Evolutionary conservation across 2,888 invertebrate genomes (phyloP).

Genomic region (Steinernema hermaphroditum): DNA sequence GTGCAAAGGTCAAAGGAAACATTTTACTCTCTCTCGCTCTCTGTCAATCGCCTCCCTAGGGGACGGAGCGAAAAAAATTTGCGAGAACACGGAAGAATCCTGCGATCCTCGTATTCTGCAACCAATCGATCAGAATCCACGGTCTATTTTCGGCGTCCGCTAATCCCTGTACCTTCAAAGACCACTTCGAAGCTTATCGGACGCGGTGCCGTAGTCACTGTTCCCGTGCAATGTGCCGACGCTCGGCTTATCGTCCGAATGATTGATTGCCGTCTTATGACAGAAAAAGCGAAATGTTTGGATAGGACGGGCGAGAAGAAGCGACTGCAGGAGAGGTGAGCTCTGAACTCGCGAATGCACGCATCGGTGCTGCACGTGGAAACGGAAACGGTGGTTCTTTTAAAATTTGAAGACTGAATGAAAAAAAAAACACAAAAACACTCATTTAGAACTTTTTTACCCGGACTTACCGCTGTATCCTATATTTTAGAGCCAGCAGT

Average conservation of each 20-base stretch:
- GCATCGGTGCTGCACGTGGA: not conserved
- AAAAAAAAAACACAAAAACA: too few relatives aligned
- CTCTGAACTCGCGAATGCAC: not conserved
- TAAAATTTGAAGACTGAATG: too few relatives aligned
- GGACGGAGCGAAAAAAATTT: not conserved
- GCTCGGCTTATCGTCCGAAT: not conserved
- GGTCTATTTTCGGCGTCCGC: not conserved
- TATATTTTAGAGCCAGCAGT: too few relatives aligned
- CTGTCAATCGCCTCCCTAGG: too few relatives aligned
- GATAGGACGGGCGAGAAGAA: not conserved
- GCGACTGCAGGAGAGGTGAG: not conserved
- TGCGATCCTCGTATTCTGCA: not conserved
- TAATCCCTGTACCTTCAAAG: conserved; percentile 15
- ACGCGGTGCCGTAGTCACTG: not conserved
- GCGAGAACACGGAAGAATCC: conserved; percentile 3
- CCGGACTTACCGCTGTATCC: too few relatives aligned
- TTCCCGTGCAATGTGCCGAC: too few relatives aligned
- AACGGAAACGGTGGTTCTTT: too few relatives aligned
- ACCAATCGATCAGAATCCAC: conserved; percentile 15
- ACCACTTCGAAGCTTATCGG: not conserved
- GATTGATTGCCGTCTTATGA: conserved; percentile 26
- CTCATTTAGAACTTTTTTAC: too few relatives aligned
- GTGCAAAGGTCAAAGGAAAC: too few relatives aligned
- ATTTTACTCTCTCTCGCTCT: too few relatives aligned
- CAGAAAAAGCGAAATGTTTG: conserved; percentile 30